Evolutionary conservation across 2,888 invertebrate genomes (phyloP), one percentile per base, ranked within the genome.

Genomic region (Thymelicus sylvestris): DNA sequence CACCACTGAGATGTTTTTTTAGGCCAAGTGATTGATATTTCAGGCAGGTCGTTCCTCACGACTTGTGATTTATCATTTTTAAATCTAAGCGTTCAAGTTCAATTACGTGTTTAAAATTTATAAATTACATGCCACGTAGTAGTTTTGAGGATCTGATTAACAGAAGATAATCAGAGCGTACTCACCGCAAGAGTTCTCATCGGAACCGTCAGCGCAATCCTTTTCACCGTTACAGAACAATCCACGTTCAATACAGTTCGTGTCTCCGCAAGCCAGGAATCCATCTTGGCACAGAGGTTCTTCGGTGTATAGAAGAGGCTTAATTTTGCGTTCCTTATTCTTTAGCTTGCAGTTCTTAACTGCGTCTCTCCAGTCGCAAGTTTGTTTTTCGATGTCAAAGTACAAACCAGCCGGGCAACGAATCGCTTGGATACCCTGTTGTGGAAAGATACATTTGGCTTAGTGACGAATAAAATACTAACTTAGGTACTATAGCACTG

Each of bases 361-460:
- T 3, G 98, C 95, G 76, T 96, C 97, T 88, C 97, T 98, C 98
- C 98, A 98, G 87, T 98, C 98, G 85, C 98, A 98, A 3, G 98
- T 98, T 91, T 98, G 98, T 89, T 98, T 98, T 87, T 98, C 98
- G 84, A 98, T 98, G 88, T 98, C 98, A 92, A 98, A 98, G 92
- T 95, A 98, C 80, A 98, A 94, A 90, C 98, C 98, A 70, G 98
- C 97, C 57, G 98, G 98, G 86, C 98, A 98, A 89, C 98, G 96
- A 84, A 98, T 97, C 41, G 98, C 98, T 95, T 98, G 98, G 66
- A 98, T 96, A 85, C 98, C 98, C 97, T 97, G 90, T 66, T 71
- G 47, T 55, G 19, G 15, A 6, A 55, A 31, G 24, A 70, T 6
- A 60, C 61, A 41, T 44, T 65, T 19, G 4, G 13, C 12, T 55